Conservation (phyloP, 2,797 vertebrate genomes). For the Oreochromis grahami region DNA sequence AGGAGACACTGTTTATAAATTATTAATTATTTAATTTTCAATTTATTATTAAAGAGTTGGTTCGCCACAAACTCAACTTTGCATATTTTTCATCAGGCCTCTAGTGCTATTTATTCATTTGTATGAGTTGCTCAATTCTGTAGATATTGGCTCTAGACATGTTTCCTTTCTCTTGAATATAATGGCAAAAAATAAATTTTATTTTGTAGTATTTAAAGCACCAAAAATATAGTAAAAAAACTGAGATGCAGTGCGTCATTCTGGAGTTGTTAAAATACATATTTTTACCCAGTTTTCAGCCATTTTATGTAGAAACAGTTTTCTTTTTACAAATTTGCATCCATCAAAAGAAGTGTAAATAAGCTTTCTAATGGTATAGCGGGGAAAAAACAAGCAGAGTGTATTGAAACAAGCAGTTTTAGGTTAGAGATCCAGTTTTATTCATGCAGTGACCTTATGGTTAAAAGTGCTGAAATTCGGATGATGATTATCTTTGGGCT, state of each 20-base stretch:
- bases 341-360: not conserved
- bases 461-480: not conserved
- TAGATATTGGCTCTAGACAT: not conserved
- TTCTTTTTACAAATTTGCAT: not conserved
- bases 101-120: not conserved
- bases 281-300: not conserved
- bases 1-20: not conserved
- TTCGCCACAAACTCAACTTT: not conserved
- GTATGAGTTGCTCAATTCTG: not conserved
- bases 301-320: not conserved
- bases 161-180: not conserved
- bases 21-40: not conserved
- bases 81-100: not conserved
- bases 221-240: not conserved
- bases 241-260: not conserved
- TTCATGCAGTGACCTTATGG: not conserved
- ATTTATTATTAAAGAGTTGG: not conserved
- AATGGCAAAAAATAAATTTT: not conserved
- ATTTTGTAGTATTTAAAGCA: not conserved
- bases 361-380: not conserved
- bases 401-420: not conserved
- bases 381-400: fast-evolving
- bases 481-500: not conserved
- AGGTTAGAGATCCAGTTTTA: not conserved
- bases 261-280: not conserved